Percentiles rank a stretch among this genome's conserved stretches.
Conservation (phyloP, 2,888 invertebrate species). For the Thymelicus lineola region DNA sequence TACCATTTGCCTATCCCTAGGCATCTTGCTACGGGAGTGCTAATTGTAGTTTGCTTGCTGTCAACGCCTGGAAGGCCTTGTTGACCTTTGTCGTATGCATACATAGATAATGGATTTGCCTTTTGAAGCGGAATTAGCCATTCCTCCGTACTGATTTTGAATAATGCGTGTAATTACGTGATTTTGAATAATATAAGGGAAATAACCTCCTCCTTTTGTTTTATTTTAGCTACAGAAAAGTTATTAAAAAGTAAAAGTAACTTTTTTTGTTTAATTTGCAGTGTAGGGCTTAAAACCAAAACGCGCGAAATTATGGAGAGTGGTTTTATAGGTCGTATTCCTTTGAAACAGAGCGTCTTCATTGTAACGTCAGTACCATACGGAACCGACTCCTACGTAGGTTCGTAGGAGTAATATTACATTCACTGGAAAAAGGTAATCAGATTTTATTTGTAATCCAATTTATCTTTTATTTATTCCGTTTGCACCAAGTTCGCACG, state of each 20-base stretch:
- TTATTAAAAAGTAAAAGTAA: too few relatives aligned
- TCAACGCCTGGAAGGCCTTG: neutral
- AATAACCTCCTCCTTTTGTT: too few relatives aligned
- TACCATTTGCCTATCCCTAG: constrained; percentile 19
- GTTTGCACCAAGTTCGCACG: constrained; percentile 41
- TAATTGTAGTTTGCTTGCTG: constrained; percentile 27
- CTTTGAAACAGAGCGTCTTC: neutral
- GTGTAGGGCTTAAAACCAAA: too few relatives aligned
- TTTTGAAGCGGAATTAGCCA: neutral
- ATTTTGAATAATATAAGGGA: too few relatives aligned
- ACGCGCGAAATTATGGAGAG: too few relatives aligned
- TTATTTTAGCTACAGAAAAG: too few relatives aligned
- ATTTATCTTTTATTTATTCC: constrained; percentile 44
- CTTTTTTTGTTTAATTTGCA: too few relatives aligned
- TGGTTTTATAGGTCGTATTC: too few relatives aligned
- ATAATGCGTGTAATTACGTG: neutral
- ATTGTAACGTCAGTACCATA: neutral
- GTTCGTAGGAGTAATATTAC: neutral
- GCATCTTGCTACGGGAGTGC: constrained; percentile 16
- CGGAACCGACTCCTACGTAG: too few relatives aligned
- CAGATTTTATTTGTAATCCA: constrained; percentile 37
- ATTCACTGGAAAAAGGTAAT: constrained; percentile 25
- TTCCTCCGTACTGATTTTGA: neutral
- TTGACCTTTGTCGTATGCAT: constrained; percentile 19
- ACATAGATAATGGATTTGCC: constrained; percentile 3